These are phyloP conservation scores for Carabus problematicus DNA, from an alignment of 2,888 invertebrate genomes.

Conservation along the genomic window DNA sequence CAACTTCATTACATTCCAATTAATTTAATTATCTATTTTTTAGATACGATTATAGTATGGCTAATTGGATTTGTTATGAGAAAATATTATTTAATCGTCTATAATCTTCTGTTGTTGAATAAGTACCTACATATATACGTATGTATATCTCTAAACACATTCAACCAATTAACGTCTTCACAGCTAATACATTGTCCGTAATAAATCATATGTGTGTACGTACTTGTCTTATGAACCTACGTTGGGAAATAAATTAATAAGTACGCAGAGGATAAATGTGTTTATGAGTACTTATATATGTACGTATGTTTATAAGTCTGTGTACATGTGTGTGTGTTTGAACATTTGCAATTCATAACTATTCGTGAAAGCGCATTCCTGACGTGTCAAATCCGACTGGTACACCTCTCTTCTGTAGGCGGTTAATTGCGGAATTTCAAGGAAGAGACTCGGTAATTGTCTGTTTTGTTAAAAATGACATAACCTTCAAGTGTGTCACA, in stretches of 20 bases:
- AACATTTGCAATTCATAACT: slow-evolving; percentile 32
- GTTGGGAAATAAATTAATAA: too few relatives aligned
- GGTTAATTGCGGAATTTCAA: slow-evolving; percentile 20
- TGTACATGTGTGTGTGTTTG: slow-evolving; percentile 19
- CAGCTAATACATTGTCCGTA: background rate
- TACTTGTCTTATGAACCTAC: slow-evolving; percentile 7
- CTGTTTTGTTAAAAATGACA: too few relatives aligned
- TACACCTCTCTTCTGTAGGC: slow-evolving; percentile 11
- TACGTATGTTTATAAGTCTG: slow-evolving; percentile 17
- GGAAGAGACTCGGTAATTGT: slow-evolving; percentile 1
- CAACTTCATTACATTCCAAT: slow-evolving; percentile 29
- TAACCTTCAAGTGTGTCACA: too few relatives aligned
- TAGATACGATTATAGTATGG: background rate
- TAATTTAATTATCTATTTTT: slow-evolving; percentile 38
- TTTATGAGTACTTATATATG: background rate
- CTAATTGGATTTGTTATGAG: slow-evolving; percentile 9
- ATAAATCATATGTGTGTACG: slow-evolving; percentile 3
- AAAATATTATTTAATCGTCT: slow-evolving; percentile 2
- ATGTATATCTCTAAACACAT: background rate
- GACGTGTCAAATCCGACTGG: background rate
- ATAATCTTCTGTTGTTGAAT: background rate
- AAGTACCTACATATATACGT: background rate
- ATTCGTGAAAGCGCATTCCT: slow-evolving; percentile 40
- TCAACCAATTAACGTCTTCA: slow-evolving; percentile 2
- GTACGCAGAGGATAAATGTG: too few relatives aligned